Evolutionary conservation across 2,888 invertebrate genomes (phyloP).

Genomic region (Cantharis lateralis): DNA sequence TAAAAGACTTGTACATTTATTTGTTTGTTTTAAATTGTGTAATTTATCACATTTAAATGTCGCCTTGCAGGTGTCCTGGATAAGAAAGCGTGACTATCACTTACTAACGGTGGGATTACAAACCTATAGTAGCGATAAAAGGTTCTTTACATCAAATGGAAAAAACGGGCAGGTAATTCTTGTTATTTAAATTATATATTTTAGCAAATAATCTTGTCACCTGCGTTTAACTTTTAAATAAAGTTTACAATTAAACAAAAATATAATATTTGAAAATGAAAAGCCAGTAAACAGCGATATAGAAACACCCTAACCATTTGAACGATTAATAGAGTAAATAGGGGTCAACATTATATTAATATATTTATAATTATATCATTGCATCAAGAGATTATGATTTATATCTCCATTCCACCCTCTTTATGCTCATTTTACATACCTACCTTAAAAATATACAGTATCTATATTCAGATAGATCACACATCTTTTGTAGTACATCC

Average conservation of each 20-base stretch:
- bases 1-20: background rate
- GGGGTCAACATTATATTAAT: no score
- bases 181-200: background rate
- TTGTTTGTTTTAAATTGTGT: conserved; percentile 11
- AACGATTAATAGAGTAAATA: no score
- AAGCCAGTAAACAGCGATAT: no score
- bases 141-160: conserved; percentile 67
- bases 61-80: conserved; percentile 70
- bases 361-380: no score
- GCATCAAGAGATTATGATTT: no score
- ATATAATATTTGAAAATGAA: no score
- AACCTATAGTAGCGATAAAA: conserved; percentile 68
- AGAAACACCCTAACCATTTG: no score
- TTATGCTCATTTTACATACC: no score
- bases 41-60: conserved; percentile 16
- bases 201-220: background rate
- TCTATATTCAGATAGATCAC: no score
- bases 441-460: no score
- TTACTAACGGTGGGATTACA: conserved; percentile 67
- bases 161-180: conserved; percentile 60
- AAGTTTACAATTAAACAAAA: background rate
- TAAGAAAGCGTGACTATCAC: conserved; percentile 68
- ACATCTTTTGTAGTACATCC: no score
- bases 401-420: no score
- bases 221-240: background rate